Evolutionary conservation across 35 echinoderm and acorn worm species (phyloP).

Genomic region (Heliocidaris tuberculata): DNA sequence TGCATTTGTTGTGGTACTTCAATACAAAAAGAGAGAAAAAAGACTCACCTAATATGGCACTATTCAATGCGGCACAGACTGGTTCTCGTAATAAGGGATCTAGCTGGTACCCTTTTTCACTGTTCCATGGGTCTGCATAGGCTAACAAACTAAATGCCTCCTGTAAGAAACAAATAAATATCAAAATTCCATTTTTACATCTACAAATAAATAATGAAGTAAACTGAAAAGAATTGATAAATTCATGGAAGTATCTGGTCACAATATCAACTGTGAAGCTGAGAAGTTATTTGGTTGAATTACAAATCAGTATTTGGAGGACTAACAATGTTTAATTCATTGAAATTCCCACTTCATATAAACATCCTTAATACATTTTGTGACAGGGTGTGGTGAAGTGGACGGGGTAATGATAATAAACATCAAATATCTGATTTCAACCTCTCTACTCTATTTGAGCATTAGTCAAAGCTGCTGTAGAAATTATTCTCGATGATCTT

Average conservation of each 20-base stretch:
- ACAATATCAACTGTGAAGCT: too few relatives aligned
- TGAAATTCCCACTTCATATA: not conserved
- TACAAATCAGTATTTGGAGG: not conserved
- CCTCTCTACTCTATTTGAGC: not conserved
- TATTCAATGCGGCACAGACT: constrained; percentile 98
- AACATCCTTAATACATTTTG: not conserved
- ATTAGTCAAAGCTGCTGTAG: too few relatives aligned
- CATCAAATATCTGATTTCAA: not conserved
- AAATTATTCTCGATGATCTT: too few relatives aligned
- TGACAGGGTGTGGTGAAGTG: not conserved
- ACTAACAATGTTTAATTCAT: not conserved
- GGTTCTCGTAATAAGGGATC: constrained; percentile 94
- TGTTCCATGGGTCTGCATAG: constrained; percentile 97
- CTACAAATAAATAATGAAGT: constrained; percentile 23
- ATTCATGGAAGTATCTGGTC: not conserved
- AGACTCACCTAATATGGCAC: constrained; percentile 98
- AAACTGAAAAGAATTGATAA: not conserved
- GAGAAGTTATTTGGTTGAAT: too few relatives aligned
- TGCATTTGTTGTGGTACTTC: not conserved
- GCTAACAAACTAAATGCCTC: constrained; percentile 99
- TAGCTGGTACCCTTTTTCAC: constrained; percentile 97
- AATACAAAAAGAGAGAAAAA: not conserved
- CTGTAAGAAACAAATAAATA: constrained; percentile 47
- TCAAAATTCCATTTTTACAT: not conserved
- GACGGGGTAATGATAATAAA: not conserved